Evolutionary conservation across 1,140 invertebrate species (phyloP).

Genomic region (Procambarus virginalis): DNA sequence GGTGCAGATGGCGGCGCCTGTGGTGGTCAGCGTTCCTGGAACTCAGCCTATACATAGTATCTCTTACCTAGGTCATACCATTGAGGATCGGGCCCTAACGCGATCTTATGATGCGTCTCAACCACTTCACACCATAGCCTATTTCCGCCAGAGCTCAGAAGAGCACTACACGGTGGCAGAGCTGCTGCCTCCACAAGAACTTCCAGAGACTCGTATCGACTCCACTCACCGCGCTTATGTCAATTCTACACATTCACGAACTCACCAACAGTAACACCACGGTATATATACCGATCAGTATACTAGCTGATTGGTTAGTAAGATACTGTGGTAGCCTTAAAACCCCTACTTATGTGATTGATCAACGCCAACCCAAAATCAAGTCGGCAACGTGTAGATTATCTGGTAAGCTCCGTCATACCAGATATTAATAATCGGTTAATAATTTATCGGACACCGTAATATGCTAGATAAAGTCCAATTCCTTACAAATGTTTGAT

Average conservation of each 20-base stretch:
- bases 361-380: no score
- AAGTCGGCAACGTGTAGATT: no score
- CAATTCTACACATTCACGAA: neutral
- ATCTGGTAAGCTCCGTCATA: no score
- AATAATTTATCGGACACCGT: no score
- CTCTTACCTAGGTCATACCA: neutral
- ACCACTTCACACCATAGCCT: constrained; percentile 18
- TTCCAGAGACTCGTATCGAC: neutral
- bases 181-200: constrained; percentile 22
- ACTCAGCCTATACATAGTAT: constrained; percentile 17
- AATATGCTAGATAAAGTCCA: no score
- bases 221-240: neutral
- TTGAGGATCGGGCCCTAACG: neutral
- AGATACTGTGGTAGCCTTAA: no score
- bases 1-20: constrained; percentile 21
- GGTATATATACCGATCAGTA: no score
- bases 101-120: neutral
- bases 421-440: no score
- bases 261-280: neutral
- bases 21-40: neutral
- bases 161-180: constrained; percentile 37
- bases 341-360: no score
- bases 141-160: constrained; percentile 20
- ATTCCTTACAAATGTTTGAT: no score
- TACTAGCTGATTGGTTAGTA: no score